Evolutionary conservation across 2,888 invertebrate species (phyloP).

Genomic region (Drosophila basisetae): DNA sequence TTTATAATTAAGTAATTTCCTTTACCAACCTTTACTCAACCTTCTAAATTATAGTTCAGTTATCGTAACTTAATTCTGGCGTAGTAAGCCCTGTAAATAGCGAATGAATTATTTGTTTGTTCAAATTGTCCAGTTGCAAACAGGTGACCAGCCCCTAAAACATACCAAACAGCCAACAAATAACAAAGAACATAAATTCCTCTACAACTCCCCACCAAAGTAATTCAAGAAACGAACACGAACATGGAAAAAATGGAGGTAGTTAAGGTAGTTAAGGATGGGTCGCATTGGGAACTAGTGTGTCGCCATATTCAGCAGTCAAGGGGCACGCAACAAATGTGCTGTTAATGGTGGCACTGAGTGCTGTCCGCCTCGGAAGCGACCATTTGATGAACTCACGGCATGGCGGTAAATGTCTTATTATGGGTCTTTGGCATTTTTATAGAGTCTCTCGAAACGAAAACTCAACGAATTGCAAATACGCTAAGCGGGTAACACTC

Average conservation of each 20-base stretch:
- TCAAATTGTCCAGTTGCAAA: constrained; percentile 23
- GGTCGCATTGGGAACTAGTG: neutral
- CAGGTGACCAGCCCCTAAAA: constrained; percentile 33
- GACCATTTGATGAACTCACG: constrained; percentile 31
- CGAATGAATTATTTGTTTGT: constrained; percentile 37
- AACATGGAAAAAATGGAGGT: neutral
- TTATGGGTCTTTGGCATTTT: constrained; percentile 10
- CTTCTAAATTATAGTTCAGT: neutral
- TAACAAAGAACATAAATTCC: neutral
- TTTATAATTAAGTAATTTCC: constrained; percentile 13
- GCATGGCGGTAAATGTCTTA: constrained; percentile 11
- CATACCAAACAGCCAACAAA: neutral
- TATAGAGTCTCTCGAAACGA: neutral
- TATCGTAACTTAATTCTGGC: neutral
- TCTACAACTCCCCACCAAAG: neutral
- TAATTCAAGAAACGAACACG: constrained; percentile 2
- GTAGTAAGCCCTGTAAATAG: neutral
- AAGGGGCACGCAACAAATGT: constrained; percentile 72
- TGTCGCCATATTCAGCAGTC: constrained; percentile 9
- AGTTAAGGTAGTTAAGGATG: constrained; percentile 1
- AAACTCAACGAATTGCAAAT: constrained; percentile 9
- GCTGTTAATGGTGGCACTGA: constrained; percentile 65
- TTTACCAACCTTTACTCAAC: too few relatives aligned
- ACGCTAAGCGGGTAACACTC: neutral
- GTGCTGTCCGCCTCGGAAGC: constrained; percentile 20